Evolutionary conservation across 2,888 invertebrate genomes (phyloP), one percentile per base, ranked within the genome.

Genomic region (Agriopis marginaria): DNA sequence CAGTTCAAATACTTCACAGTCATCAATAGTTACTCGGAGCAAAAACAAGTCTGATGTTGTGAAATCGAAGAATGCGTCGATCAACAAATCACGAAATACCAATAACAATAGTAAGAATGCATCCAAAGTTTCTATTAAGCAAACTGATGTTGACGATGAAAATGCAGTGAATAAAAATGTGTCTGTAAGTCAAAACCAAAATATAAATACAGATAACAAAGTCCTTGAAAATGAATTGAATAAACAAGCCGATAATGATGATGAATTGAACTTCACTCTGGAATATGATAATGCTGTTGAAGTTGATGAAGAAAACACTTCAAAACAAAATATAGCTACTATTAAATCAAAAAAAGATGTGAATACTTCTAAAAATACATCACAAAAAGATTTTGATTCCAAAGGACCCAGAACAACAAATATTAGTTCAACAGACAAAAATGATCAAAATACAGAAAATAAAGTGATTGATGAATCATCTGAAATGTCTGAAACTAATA

Each of bases 251-350:
- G 63, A 61, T 55, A 45, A 66, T 55, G 68, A 70, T 9, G 54
- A 70, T 47, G 76, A 75, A n/a, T 40, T 69, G 54, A 73, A 75
- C 62, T 74, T 77, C 45, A 71, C 66, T 61, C 59, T 75, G 40
- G 10, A 65, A 53, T 73, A 75, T 50, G 67, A 69, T 3, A 63
- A 59, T 10, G 61, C 50, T 58, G 69, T 60, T 11, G 61, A 68
- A 32, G 49, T 42, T 5, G 55, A 49, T 8, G n/a, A 51, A 42
- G 17, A 5, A 32, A 32, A 32, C 39, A 51, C 40, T 42, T 60
- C 6, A 32, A 23, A 14, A 39, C 32, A 12, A 8, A 42, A 51
- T 44, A 62, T 51, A 44, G n/a, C 12, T 17, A 14, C 5, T 61
- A 8, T 42, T 17, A 50, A 61, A 42, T 51, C 51, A 42, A 51